phyloP scores from a whole-genome alignment of 2,113 vertebrate species.

The Campylomormyrus tamandua region DNA sequence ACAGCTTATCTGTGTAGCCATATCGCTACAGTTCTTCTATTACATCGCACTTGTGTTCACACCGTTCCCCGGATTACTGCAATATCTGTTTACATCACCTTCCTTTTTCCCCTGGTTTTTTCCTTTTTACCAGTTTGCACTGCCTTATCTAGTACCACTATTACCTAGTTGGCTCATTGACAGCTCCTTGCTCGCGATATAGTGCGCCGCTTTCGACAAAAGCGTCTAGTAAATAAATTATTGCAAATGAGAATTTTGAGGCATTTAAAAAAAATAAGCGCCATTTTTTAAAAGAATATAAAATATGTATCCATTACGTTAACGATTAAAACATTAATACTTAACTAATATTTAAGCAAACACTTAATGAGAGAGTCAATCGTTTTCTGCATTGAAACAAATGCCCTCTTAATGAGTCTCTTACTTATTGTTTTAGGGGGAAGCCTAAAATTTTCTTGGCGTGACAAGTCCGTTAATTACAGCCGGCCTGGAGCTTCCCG shows the following conservation, averaged over 20 bases:
- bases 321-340: background rate
- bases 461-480: background rate
- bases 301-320: background rate
- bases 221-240: background rate
- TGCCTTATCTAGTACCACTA: background rate
- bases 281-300: background rate
- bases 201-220: background rate
- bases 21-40: background rate
- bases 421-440: background rate
- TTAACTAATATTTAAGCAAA: background rate
- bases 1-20: background rate
- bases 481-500: background rate
- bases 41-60: background rate
- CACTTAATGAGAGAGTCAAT: background rate
- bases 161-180: background rate
- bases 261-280: background rate
- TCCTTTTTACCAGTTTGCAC: background rate
- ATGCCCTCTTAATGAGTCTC: background rate
- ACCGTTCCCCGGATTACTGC: background rate
- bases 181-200: background rate
- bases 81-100: background rate
- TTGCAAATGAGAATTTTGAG: background rate
- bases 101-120: background rate
- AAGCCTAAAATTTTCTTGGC: background rate
- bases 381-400: background rate